Percentiles rank a stretch among this genome's conserved stretches.
Evolutionary conservation across 2,888 invertebrate species (phyloP).

Genomic region (Coleophora flavipennella): DNA sequence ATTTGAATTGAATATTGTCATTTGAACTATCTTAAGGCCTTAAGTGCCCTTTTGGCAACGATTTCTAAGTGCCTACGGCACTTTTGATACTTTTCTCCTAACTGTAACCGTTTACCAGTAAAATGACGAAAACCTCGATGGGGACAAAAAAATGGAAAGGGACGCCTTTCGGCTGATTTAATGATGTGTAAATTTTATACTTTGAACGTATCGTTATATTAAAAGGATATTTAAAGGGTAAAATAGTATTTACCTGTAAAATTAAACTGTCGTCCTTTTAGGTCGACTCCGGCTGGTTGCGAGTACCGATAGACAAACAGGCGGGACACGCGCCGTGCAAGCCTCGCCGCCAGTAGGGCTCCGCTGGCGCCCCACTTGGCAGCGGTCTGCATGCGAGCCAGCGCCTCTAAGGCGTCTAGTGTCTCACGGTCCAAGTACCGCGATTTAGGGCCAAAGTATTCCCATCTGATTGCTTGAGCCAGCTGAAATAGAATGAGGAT

Average conservation of each 20-base stretch:
- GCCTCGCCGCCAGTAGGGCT: conserved; percentile 70
- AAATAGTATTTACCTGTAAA: conserved; percentile 54
- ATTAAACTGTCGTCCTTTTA: conserved; percentile 57
- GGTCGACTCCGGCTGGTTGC: conserved; percentile 55
- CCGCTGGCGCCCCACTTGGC: conserved; percentile 67
- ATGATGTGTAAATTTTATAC: too few relatives aligned
- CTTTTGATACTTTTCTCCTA: too few relatives aligned
- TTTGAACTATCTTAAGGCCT: too few relatives aligned
- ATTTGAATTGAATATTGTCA: too few relatives aligned
- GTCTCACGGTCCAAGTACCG: conserved; percentile 31
- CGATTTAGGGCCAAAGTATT: conserved; percentile 55
- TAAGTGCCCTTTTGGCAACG: too few relatives aligned
- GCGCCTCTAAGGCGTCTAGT: conserved; percentile 47
- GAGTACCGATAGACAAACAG: conserved; percentile 73
- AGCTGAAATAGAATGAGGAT: conserved; percentile 27
- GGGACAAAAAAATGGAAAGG: too few relatives aligned
- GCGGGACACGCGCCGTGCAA: conserved; percentile 55
- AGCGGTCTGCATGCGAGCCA: conserved; percentile 72
- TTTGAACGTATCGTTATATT: too few relatives aligned
- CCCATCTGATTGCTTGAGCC: conserved; percentile 69
- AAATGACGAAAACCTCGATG: too few relatives aligned
- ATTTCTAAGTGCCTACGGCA: too few relatives aligned
- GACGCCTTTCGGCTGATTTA: too few relatives aligned
- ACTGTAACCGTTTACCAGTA: too few relatives aligned
- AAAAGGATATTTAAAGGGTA: too few relatives aligned